Percentiles rank a stretch among this genome's conserved stretches.
phyloP scores from a whole-genome alignment of 2,113 vertebrate species.

The Sturnira hondurensis region DNA sequence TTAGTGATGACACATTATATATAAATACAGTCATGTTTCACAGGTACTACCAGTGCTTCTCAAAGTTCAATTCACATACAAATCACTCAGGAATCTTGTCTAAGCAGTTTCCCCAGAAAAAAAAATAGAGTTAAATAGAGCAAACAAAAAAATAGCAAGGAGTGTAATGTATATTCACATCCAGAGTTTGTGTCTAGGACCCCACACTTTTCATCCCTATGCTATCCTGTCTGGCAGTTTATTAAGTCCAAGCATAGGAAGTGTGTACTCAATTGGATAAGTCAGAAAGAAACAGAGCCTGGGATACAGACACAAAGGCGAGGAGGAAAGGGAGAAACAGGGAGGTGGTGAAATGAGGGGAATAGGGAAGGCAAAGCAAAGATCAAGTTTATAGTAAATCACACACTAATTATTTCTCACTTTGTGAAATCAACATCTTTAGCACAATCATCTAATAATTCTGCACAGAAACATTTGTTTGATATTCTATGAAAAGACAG shows the following conservation, averaged over 20 bases:
- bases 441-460: not conserved
- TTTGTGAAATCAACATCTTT: not conserved
- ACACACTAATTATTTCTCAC: not conserved
- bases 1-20: not conserved
- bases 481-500: not conserved
- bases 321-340: not conserved
- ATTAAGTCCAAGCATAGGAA: not conserved
- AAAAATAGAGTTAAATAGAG: not conserved
- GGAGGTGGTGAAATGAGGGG: not conserved
- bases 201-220: not conserved
- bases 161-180: not conserved
- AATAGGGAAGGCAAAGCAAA: not conserved
- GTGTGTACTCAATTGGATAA: not conserved
- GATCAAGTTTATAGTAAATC: not conserved
- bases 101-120: not conserved
- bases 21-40: not conserved
- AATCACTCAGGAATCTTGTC: not conserved
- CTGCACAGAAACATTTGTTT: not conserved
- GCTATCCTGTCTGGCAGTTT: not conserved
- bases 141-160: not conserved
- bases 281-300: rapidly evolving
- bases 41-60: not conserved
- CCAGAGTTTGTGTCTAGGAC: not conserved
- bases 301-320: too few relatives aligned
- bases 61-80: not conserved